Evolutionary conservation across 2,797 vertebrate genomes (phyloP), one percentile per base, ranked within the genome.

Genomic region (Gephyroberyx darwinii): DNA sequence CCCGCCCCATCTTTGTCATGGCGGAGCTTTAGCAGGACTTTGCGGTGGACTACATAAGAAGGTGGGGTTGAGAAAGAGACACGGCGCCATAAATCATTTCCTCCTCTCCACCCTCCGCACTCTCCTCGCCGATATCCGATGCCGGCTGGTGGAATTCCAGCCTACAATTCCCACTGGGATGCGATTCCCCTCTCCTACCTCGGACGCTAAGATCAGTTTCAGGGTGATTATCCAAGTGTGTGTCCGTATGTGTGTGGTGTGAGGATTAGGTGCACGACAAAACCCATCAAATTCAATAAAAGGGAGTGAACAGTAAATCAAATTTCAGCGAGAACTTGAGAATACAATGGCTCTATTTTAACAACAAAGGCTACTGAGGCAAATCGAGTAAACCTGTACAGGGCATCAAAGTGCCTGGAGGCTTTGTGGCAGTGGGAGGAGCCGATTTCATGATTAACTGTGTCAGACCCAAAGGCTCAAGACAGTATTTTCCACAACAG

Each of bases 111-210:
- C 35, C 55, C 13, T 62, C 13, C 14, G 26, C 2, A 12, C 19
- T 60, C 62, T 0, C 9, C 57, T 67, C 26, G 0, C 16, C 0
- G 66, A 75, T 55, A 87, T 65, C 55, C n/a, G 75, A 84, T 22
- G 56, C 65, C 2, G 1, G 13, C 72, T 5, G 50, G 58, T 78
- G 82, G 78, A 84, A 82, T 70, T 84, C 45, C 9, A 71, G 45
- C 16, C 17, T 3, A 57, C 41, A 71, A 84, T 77, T 87, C 75
- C 81, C 84, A 87, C 75, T 78, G 66, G 77, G 71, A 80, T 82
- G 70, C 68, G 22, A 69, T 73, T 75, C 76, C 65, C 30, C 59
- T 68, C 76, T 14, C 51, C 51, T 66, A 51, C 62, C 37, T 67
- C 31, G 52, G n/a, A 31, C 41, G 65, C 58, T 22, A 10, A 53